Conservation (phyloP, 2,797 vertebrate species). For the Anguilla anguilla region DNA sequence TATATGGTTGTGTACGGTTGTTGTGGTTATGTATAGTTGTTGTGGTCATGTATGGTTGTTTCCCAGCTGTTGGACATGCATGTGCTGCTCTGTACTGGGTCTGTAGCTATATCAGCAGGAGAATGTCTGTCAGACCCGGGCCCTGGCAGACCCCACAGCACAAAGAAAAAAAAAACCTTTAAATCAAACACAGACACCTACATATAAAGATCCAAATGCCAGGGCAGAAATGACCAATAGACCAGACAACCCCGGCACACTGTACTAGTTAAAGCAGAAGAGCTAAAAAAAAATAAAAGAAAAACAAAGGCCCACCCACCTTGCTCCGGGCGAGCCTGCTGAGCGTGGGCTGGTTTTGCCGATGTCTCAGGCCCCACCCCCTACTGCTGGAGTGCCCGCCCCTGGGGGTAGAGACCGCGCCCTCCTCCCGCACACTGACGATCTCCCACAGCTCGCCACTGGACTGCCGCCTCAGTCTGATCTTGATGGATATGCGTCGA, state of each 20-base stretch:
- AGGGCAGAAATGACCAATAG: too few species aligned
- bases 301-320: slow-evolving; percentile 43
- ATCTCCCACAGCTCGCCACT: slow-evolving; percentile 67
- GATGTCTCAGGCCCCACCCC: not conserved
- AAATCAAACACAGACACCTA: not conserved
- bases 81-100: too few species aligned
- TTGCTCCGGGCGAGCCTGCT: slow-evolving; percentile 32
- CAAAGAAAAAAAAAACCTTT: too few species aligned
- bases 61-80: too few species aligned
- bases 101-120: too few species aligned
- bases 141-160: too few species aligned
- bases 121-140: too few species aligned
- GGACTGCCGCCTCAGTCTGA: slow-evolving; percentile 67
- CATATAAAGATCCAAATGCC: not conserved
- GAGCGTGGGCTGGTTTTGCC: not conserved
- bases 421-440: slow-evolving; percentile 48
- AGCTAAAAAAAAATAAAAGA: too few species aligned
- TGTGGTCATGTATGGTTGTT: too few species aligned
- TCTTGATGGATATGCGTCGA: slow-evolving; percentile 43
- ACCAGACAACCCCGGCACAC: too few species aligned
- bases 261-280: not conserved
- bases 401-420: slow-evolving; percentile 24
- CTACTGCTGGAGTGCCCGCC: not conserved
- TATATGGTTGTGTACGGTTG: too few species aligned
- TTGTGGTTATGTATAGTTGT: too few species aligned